Evolutionary conservation across 1,140 invertebrate genomes (phyloP), one percentile per base, ranked within the genome.

Genomic region (Anthonomus grandis): DNA sequence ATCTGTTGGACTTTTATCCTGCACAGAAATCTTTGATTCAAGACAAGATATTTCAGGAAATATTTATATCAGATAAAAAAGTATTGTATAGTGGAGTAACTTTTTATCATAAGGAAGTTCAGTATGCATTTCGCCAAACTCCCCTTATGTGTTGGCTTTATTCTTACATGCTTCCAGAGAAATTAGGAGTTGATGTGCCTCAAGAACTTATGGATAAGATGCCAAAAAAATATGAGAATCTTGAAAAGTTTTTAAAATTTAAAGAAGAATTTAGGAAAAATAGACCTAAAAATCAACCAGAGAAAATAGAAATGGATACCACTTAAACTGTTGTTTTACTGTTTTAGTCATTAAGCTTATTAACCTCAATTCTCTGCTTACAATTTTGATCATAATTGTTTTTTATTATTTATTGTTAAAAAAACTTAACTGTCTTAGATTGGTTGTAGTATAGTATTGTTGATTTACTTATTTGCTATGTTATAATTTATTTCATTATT

Each of bases 121-220:
- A 85, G 60, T 97, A 97, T 64, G 81, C 79, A 6, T 79, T 82
- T 60, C 90, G 90, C 9, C 70, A 76, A 25, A 92, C 91, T 0
- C 93, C 94, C 0, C 73, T 97, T 10, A 90, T 95, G 0, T 85
- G 86, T 2, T 96, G 93, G 93, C 74, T 95, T 0, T 93, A 89
- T 69, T 79, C 87, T 0, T 94, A 82, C 69, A 95, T 95, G 92
- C 65, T 95, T 8, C 80, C 83, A 1, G 91, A 95, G 77, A 78
- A 92, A 18, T 73, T 95, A 6, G 78, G 81, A 58, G 72, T 81
- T 45, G 65, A 61, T 3, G 71, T 83, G 4, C 70, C 76, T 57
- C n/a, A 52, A n/a, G 58, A 50, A 4, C 80, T 80, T 63, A 56
- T 69, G 19, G 46, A 54, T 5, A 67, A 70, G 47, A 77, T 69